phyloP scores from a whole-genome alignment of 1,140 invertebrate genomes.

The Lepidotrigona ventralis region DNA sequence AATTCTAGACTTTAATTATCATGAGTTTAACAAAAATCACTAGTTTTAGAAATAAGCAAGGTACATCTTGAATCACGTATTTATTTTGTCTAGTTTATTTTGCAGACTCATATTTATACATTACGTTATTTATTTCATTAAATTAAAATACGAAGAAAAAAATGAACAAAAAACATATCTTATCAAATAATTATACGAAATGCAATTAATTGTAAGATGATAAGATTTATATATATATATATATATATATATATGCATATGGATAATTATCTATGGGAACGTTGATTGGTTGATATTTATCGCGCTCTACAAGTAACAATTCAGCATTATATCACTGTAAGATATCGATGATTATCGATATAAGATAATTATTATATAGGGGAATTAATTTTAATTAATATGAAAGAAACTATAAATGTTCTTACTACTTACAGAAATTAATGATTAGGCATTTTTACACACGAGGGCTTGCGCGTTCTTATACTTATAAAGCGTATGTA shows the following conservation, averaged over 20 bases:
- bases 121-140: background rate
- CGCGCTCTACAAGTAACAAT: background rate
- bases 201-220: background rate
- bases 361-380: background rate
- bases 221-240: too few species aligned
- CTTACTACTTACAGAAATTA: background rate
- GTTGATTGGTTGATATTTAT: conserved; percentile 5
- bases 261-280: background rate
- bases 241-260: background rate
- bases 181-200: background rate
- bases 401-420: background rate
- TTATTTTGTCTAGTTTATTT: background rate
- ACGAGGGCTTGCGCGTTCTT: background rate
- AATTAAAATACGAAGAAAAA: background rate
- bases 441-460: conserved; percentile 39
- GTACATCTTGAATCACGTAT: background rate
- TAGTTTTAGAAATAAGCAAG: background rate
- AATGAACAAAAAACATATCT: background rate
- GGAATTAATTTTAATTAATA: conserved; percentile 19
- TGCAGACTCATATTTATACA: background rate
- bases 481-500: conserved; percentile 6
- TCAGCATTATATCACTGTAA: background rate
- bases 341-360: background rate
- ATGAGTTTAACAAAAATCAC: background rate
- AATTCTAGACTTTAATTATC: too few species aligned